Evolutionary conservation across 1,140 invertebrate species (phyloP).

Genomic region (Pseudachorutes palmiensis): DNA sequence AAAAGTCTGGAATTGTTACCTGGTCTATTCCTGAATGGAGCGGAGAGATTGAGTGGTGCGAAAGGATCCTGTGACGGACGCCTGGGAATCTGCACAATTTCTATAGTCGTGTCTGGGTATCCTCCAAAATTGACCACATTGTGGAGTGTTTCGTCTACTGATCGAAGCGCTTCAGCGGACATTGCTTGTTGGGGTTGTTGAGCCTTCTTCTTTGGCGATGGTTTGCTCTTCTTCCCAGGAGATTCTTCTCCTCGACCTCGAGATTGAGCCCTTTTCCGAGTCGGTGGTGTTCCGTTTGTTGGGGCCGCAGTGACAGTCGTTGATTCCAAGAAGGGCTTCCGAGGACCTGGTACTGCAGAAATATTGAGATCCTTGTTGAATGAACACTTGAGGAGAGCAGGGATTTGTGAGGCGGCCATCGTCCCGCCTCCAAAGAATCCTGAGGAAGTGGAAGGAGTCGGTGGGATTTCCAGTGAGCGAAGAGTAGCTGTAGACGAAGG

Average conservation of each 20-base stretch:
- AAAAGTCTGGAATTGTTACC: neutral
- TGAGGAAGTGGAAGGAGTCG: too few relatives aligned
- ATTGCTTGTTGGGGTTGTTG: neutral
- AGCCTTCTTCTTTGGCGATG: slow-evolving; percentile 1
- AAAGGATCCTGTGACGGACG: neutral
- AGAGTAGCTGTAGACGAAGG: too few relatives aligned
- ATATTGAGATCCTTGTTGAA: slow-evolving; percentile 6
- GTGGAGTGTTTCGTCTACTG: neutral
- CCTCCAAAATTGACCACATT: slow-evolving; percentile 1
- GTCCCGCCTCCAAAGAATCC: too few relatives aligned
- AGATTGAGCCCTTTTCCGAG: neutral
- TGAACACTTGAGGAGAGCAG: slow-evolving; percentile 3
- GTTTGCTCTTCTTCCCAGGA: neutral
- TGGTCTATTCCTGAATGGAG: neutral
- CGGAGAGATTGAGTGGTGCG: neutral
- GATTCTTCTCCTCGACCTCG: neutral
- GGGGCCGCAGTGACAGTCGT: neutral
- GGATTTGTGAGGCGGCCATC: neutral
- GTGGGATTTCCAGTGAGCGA: too few relatives aligned
- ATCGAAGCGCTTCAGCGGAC: neutral
- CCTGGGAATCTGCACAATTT: neutral
- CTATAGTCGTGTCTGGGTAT: neutral
- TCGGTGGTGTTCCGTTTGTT: neutral
- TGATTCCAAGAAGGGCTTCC: neutral
- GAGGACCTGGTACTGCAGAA: neutral